Percentiles rank a stretch among this genome's conserved stretches.
Evolutionary conservation across 2,888 invertebrate genomes (phyloP).

Genomic region (Prosapia bicincta): DNA sequence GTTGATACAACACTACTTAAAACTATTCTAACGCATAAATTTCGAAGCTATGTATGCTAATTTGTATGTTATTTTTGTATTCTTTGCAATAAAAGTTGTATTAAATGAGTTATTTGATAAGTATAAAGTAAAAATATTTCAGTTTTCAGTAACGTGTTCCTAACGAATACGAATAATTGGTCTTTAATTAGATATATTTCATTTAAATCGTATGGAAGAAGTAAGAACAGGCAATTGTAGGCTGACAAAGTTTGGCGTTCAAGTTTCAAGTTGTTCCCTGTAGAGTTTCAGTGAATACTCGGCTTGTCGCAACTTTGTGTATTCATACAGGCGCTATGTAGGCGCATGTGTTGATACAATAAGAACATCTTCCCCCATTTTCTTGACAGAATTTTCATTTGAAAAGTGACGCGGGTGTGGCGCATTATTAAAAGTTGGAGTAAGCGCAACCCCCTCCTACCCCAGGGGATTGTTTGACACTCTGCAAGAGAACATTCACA

Average conservation of each 20-base stretch:
- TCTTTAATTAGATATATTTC: too few species aligned
- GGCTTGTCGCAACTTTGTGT: not conserved
- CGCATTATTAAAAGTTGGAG: constrained; percentile 29
- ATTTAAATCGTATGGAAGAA: too few species aligned
- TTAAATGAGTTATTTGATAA: too few species aligned
- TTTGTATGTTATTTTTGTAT: too few species aligned
- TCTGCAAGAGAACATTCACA: constrained; percentile 23
- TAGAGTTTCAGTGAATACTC: not conserved
- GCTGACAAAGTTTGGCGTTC: not conserved
- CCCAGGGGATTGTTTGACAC: constrained; percentile 27
- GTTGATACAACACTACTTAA: too few species aligned
- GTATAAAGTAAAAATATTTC: too few species aligned
- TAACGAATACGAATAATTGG: too few species aligned
- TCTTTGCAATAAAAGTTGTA: too few species aligned
- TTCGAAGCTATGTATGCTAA: too few species aligned
- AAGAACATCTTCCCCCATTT: constrained; percentile 17
- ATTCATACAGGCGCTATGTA: not conserved
- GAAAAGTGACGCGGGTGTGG: constrained; percentile 27
- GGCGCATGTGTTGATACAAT: constrained; percentile 21
- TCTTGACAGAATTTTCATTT: constrained; percentile 30
- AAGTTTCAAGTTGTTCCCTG: not conserved
- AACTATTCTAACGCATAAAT: too few species aligned
- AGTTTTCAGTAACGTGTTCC: too few species aligned
- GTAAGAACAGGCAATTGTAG: not conserved
- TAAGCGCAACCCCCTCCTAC: constrained; percentile 15